Conservation (phyloP, 2,113 vertebrate species). For the Vimba vimba region DNA sequence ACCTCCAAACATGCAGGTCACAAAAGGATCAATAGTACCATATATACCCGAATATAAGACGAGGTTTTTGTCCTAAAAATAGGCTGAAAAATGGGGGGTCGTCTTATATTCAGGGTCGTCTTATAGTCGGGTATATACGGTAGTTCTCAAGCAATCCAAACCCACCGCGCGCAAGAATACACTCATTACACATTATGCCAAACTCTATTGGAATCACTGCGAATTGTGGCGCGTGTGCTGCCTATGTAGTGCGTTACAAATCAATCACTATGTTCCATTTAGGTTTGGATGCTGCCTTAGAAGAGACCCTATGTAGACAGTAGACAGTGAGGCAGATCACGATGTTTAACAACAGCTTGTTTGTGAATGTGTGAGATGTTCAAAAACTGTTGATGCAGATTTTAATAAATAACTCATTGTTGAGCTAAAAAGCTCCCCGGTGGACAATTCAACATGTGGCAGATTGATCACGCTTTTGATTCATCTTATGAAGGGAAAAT, state of each 20-base stretch:
- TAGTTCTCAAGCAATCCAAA: not conserved
- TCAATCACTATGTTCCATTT: not conserved
- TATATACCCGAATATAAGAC: too few relatives aligned
- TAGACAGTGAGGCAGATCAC: not conserved
- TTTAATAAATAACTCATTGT: not conserved
- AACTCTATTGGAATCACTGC: not conserved
- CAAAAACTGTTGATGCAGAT: not conserved
- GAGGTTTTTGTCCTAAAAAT: too few relatives aligned
- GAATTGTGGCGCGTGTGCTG: not conserved
- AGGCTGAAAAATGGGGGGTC: too few relatives aligned
- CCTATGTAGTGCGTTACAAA: not conserved
- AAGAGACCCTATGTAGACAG: not conserved
- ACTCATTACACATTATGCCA: not conserved
- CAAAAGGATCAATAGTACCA: conserved; percentile 16
- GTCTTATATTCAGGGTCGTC: too few relatives aligned
- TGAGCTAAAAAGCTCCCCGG: not conserved
- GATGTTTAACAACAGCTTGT: not conserved
- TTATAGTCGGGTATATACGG: too few relatives aligned
- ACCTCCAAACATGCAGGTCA: not conserved
- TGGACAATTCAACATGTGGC: not conserved
- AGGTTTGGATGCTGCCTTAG: not conserved
- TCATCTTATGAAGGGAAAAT: not conserved
- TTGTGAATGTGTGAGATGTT: not conserved
- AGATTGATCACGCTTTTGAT: not conserved
- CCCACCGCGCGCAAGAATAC: not conserved